Conservation (phyloP, 2,113 vertebrate species). For the Phalacrocorax pelagicus region DNA sequence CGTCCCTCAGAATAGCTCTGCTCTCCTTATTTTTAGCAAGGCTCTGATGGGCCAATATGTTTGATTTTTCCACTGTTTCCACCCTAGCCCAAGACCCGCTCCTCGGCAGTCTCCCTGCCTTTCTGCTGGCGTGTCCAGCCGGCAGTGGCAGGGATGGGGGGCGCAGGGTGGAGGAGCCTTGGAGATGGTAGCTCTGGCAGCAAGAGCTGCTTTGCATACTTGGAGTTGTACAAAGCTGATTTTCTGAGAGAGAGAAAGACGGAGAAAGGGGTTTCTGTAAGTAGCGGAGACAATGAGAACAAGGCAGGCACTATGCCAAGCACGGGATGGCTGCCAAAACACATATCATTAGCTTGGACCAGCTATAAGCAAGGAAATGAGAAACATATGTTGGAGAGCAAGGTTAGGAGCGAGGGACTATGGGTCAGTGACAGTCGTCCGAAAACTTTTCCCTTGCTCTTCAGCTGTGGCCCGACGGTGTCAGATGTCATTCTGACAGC, state of each 20-base stretch:
- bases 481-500: constrained; percentile 78
- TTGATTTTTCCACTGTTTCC: constrained; percentile 96
- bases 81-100: constrained; percentile 79
- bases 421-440: constrained; percentile 78
- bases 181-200: constrained; percentile 75
- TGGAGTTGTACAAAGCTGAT: constrained; percentile 75
- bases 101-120: constrained; percentile 68
- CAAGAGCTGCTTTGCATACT: constrained; percentile 77
- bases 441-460: constrained; percentile 81
- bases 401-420: constrained; percentile 81
- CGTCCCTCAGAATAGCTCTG: constrained; percentile 87
- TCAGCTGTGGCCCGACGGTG: constrained; percentile 77
- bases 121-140: constrained; percentile 48
- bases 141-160: background rate
- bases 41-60: constrained; percentile 89
- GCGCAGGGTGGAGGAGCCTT: background rate
- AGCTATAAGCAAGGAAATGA: constrained; percentile 85
- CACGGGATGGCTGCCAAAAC: constrained; percentile 80
- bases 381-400: constrained; percentile 81
- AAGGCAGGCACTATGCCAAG: constrained; percentile 84
- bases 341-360: constrained; percentile 85
- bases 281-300: constrained; percentile 83
- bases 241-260: constrained; percentile 74
- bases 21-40: constrained; percentile 94
- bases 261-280: constrained; percentile 83